Evolutionary conservation across 2,888 invertebrate species (phyloP).

Genomic region (Yponomeuta evonymella): DNA sequence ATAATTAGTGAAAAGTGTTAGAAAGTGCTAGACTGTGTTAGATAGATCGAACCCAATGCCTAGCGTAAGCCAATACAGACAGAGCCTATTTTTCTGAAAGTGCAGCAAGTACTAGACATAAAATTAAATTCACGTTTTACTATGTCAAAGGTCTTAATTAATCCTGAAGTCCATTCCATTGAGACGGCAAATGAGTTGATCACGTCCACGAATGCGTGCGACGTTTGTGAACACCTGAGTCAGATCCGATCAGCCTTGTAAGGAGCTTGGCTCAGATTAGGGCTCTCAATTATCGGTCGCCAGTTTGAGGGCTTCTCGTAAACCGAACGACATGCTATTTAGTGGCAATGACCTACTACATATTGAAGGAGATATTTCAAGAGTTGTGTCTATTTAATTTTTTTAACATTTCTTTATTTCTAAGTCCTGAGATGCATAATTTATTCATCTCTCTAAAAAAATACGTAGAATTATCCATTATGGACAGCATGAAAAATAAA

Average conservation of each 20-base stretch:
- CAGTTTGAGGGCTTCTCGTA: background rate
- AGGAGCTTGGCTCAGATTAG: background rate
- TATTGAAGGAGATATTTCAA: background rate
- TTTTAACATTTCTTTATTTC: no score
- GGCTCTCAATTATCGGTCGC: background rate
- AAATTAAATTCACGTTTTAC: background rate
- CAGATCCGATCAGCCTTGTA: background rate
- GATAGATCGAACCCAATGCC: no score
- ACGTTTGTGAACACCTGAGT: background rate
- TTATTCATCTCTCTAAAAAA: no score
- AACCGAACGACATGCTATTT: background rate
- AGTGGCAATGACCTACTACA: background rate
- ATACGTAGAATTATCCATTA: no score
- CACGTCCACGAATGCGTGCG: background rate
- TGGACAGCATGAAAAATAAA: no score
- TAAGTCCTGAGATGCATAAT: no score
- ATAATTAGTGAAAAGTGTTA: no score
- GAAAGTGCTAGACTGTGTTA: no score
- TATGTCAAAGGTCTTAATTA: background rate
- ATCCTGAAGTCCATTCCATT: background rate
- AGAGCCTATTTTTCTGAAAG: no score
- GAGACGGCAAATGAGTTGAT: background rate
- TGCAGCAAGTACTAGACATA: no score
- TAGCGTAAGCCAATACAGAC: no score
- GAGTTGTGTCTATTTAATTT: no score